phyloP scores from a whole-genome alignment of 2,888 invertebrate species.

The Hemithea aestivaria region DNA sequence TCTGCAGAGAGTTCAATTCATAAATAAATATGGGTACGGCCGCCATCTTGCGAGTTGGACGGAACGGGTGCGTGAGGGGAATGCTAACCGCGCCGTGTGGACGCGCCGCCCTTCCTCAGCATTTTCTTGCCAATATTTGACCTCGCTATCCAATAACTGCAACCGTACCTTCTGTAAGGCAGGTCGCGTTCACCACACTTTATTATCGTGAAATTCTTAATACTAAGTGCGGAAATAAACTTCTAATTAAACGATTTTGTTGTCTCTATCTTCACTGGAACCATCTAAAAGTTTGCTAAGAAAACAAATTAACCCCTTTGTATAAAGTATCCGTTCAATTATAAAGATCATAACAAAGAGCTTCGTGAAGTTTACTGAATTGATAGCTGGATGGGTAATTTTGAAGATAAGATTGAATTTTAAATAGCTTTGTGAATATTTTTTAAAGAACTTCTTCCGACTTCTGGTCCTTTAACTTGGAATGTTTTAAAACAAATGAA shows the following conservation, averaged over 20 bases:
- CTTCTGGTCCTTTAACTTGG: background rate
- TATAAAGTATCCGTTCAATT: constrained; percentile 10
- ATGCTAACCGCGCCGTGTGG: constrained; percentile 30
- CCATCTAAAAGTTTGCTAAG: constrained; percentile 1
- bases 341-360: constrained; percentile 7
- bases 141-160: constrained; percentile 3
- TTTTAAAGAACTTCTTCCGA: background rate
- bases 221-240: too few species aligned
- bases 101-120: constrained; percentile 8
- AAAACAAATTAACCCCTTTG: constrained; percentile 11
- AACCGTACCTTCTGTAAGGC: constrained; percentile 8
- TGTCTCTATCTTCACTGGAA: too few species aligned
- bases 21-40: constrained; percentile 52
- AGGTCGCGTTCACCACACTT: constrained; percentile 3
- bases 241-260: too few species aligned
- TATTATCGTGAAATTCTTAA: too few species aligned
- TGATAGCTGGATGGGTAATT: constrained; percentile 14
- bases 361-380: constrained; percentile 9
- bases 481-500: background rate
- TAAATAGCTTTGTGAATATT: constrained; percentile 4
- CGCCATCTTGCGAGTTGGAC: constrained; percentile 40
- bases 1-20: constrained; percentile 46
- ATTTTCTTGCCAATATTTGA: constrained; percentile 12
- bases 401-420: constrained; percentile 1
- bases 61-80: constrained; percentile 42